phyloP scores from a whole-genome alignment of 1,140 invertebrate species.

The Lepidurus arcticus region DNA sequence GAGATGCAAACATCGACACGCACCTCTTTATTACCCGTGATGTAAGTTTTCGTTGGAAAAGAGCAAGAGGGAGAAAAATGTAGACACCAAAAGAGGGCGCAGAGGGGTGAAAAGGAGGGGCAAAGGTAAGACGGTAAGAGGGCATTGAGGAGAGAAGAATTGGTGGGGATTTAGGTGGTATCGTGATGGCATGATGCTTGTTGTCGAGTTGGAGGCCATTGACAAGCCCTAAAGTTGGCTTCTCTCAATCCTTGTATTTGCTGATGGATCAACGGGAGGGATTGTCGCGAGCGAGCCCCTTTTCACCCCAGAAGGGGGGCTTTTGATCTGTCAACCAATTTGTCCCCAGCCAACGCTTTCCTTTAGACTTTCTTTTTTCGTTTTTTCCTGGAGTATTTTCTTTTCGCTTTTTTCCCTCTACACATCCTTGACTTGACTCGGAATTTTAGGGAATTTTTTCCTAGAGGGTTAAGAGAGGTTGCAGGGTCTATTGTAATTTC shows the following conservation, averaged over 20 bases:
- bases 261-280: slow-evolving; percentile 20
- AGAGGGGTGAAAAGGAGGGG: neutral
- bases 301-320: slow-evolving; percentile 1
- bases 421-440: too few relatives aligned
- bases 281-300: slow-evolving; percentile 16
- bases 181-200: slow-evolving; percentile 9
- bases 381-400: neutral
- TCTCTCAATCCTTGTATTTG: slow-evolving; percentile 22
- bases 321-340: slow-evolving; percentile 19
- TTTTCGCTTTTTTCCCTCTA: neutral
- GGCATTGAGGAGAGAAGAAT: neutral
- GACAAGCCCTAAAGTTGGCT: slow-evolving; percentile 21
- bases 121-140: neutral
- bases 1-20: slow-evolving; percentile 12
- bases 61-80: neutral
- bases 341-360: slow-evolving; percentile 12
- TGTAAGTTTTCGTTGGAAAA: neutral
- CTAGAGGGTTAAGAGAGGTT: neutral
- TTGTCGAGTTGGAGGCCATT: slow-evolving; percentile 13
- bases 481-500: neutral
- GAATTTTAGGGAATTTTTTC: too few relatives aligned
- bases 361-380: neutral
- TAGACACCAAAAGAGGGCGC: neutral
- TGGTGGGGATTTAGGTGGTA: neutral
- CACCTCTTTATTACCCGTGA: slow-evolving; percentile 10